Evolutionary conservation across 2,113 vertebrate species (phyloP), one percentile per base, ranked within the genome.

Genomic region (Guaruba guarouba): DNA sequence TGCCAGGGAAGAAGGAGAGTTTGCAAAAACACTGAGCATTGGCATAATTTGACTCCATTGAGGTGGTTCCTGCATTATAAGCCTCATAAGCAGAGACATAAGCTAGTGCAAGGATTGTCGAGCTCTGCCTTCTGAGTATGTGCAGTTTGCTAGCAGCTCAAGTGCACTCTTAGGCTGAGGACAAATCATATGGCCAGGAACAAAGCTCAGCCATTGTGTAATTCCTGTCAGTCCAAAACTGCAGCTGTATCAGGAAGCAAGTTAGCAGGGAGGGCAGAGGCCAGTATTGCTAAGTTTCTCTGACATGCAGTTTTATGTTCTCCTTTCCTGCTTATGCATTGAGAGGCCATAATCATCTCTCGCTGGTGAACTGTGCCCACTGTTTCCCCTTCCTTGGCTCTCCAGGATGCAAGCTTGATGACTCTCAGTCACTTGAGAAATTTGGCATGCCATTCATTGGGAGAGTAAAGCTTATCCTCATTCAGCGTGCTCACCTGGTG

Each of bases 401-500:
- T 46, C 62, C 78, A 85, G 33, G 51, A 18, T 5, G 37, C 9
- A 46, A 43, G 9, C 0, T 44, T 24, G 17, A 24, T 28, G 25
- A 25, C 17, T 76, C 13, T 16, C 57, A 68, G 17, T 2, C 52
- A 46, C 37, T 64, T 64, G 10, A 79, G 16, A 82, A 46, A 44
- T 64, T 28, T 39, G 41, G 17, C 74, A 59, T 6, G 13, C 0
- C 0, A 10, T 16, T 84, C 19, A 6, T 2, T 8, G 9, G 13
- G 33, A 95, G 31, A 51, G 9, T 13, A 63, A 68, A 48, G 8
- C 11, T 83, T 59, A 35, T 5, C 13, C 25, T 64, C 61, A 41
- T 39, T 67, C 18, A 67, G 5, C 3, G 17, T 35, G 14, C 20
- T 77, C 35, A 67, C 33, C 23, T 63, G 22, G 10, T 55, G 27